phyloP scores from a whole-genome alignment of 1,140 invertebrate species.

The Spodoptera frugiperda region DNA sequence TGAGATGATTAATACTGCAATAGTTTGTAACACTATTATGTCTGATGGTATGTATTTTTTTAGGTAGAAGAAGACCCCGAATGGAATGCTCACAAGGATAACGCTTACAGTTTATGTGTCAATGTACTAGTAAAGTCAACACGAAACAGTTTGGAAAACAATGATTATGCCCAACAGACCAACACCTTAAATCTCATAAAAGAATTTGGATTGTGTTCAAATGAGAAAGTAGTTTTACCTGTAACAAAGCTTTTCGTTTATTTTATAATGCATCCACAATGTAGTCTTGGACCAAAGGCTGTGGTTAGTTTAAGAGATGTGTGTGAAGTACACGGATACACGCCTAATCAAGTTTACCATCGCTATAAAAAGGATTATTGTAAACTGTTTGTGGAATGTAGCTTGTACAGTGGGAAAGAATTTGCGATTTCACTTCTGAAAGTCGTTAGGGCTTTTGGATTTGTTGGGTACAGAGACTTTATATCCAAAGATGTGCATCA shows the following conservation, averaged over 20 bases:
- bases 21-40: not conserved
- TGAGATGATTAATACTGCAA: not conserved
- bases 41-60: too few species aligned
- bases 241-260: conserved; percentile 88
- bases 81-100: conserved; percentile 73
- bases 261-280: conserved; percentile 89
- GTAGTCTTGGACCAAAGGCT: conserved; percentile 87
- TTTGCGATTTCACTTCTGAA: conserved; percentile 85
- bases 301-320: conserved; percentile 87
- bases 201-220: conserved; percentile 81
- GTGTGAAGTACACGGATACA: conserved; percentile 86
- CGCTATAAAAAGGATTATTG: conserved; percentile 90
- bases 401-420: conserved; percentile 84
- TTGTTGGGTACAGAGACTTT: conserved; percentile 87
- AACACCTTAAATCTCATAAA: conserved; percentile 86
- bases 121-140: conserved; percentile 83
- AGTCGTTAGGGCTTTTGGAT: conserved; percentile 87
- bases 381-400: conserved; percentile 87
- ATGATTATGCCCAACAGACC: conserved; percentile 85
- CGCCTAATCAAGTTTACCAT: conserved; percentile 88
- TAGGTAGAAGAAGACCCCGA: conserved; percentile 62
- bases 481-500: conserved; percentile 87
- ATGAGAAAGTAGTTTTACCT: conserved; percentile 85
- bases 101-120: conserved; percentile 85
- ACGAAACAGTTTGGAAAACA: conserved; percentile 83